Conservation (phyloP, 2,113 vertebrate genomes). For the Marmota monax region DNA sequence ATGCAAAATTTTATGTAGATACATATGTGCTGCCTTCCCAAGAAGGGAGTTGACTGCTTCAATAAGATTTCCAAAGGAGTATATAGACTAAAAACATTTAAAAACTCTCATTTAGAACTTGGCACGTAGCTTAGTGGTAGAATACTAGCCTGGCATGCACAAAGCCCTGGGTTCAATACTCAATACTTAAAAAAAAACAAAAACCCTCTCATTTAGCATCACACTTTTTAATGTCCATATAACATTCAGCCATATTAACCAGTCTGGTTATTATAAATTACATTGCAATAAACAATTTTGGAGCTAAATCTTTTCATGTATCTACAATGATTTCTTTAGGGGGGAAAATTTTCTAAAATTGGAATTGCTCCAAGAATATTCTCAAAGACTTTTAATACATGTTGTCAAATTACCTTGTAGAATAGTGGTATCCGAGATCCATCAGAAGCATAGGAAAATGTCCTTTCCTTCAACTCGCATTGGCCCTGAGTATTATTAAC, state of each 20-base stretch:
- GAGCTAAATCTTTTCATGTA: constrained; percentile 9
- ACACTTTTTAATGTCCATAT: neutral
- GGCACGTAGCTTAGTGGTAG: neutral
- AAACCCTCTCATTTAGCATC: neutral
- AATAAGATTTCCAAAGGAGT: neutral
- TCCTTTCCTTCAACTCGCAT: neutral
- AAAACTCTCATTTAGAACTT: constrained; percentile 21
- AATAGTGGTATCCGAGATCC: neutral
- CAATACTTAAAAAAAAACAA: neutral
- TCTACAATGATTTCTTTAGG: neutral
- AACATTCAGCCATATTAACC: neutral
- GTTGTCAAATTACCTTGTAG: neutral
- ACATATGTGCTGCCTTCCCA: neutral
- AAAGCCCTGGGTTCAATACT: neutral
- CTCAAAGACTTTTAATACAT: constrained; percentile 12
- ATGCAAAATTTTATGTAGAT: neutral
- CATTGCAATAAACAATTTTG: neutral
- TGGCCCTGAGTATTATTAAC: neutral
- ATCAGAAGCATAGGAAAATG: neutral
- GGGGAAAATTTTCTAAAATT: neutral
- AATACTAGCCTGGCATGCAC: neutral
- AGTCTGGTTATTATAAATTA: neutral
- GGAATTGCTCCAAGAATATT: constrained; percentile 32
- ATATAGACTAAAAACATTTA: neutral
- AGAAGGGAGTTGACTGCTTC: neutral